phyloP scores from a whole-genome alignment of 2,888 invertebrate genomes.

The Oscheius sp. region DNA sequence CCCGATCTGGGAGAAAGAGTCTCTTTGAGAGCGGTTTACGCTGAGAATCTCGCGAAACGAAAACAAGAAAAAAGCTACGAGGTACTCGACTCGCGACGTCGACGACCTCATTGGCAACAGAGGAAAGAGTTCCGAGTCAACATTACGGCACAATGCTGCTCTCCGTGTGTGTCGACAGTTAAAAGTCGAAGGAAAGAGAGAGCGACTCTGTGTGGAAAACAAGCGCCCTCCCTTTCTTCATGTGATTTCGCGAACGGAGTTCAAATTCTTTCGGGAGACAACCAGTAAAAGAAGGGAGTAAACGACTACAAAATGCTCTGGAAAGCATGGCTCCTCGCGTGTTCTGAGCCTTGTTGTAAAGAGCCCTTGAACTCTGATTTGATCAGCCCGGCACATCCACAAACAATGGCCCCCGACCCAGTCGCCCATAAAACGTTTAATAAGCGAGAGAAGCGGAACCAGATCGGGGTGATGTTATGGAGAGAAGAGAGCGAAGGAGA shows the following conservation, averaged over 20 bases:
- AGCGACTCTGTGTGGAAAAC: neutral
- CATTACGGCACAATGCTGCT: neutral
- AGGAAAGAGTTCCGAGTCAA: neutral
- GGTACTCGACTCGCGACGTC: conserved; percentile 1
- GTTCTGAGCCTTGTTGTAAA: conserved; percentile 18
- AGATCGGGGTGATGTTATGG: neutral
- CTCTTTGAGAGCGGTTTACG: neutral
- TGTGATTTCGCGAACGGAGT: no score
- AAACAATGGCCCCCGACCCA: neutral
- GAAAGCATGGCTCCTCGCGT: no score
- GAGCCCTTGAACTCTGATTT: conserved; percentile 10
- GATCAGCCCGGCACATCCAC: neutral
- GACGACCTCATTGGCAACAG: neutral
- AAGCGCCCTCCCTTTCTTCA: no score
- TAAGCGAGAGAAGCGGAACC: conserved; percentile 7
- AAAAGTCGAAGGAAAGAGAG: neutral
- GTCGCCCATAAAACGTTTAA: conserved; percentile 12
- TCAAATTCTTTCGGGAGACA: no score
- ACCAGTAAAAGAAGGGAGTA: no score
- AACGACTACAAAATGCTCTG: no score
- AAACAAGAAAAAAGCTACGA: neutral
- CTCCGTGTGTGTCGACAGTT: neutral
- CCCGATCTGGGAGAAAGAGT: neutral
- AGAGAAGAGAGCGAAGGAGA: neutral
- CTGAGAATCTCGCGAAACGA: neutral